Evolutionary conservation across 2,888 invertebrate species (phyloP).

Genomic region (Phlogophora meticulosa): DNA sequence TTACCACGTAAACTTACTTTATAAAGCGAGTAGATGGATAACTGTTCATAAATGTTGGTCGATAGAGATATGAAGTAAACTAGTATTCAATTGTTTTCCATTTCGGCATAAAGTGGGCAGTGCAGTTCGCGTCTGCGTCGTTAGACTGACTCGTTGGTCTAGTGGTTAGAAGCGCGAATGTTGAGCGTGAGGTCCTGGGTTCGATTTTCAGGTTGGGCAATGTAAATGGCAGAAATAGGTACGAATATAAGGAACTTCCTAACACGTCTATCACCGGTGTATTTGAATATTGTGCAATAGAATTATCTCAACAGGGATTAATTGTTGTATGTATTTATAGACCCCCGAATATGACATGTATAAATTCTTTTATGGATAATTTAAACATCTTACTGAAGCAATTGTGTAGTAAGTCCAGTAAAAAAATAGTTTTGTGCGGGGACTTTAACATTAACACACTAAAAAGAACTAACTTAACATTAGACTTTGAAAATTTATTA

Average conservation of each 20-base stretch:
- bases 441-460: background rate
- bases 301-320: background rate
- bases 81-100: too few relatives aligned
- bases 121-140: too few relatives aligned
- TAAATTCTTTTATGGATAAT: constrained; percentile 1
- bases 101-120: background rate
- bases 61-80: background rate
- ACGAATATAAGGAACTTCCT: constrained; percentile 5
- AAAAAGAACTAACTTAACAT: constrained; percentile 1
- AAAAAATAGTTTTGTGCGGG: background rate
- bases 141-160: too few relatives aligned
- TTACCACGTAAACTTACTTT: constrained; percentile 37
- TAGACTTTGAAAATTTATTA: constrained; percentile 11
- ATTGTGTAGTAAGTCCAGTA: background rate
- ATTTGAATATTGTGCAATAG: constrained; percentile 19
- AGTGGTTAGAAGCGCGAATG: too few relatives aligned
- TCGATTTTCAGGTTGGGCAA: too few relatives aligned
- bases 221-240: background rate
- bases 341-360: background rate
- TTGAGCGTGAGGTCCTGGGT: too few relatives aligned
- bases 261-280: background rate
- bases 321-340: constrained; percentile 22
- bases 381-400: background rate
- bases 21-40: constrained; percentile 17
- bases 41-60: constrained; percentile 27